These are phyloP conservation scores for Sebastes kiyomatsui DNA, from an alignment of 2,797 vertebrate species.

Conservation along the genomic window DNA sequence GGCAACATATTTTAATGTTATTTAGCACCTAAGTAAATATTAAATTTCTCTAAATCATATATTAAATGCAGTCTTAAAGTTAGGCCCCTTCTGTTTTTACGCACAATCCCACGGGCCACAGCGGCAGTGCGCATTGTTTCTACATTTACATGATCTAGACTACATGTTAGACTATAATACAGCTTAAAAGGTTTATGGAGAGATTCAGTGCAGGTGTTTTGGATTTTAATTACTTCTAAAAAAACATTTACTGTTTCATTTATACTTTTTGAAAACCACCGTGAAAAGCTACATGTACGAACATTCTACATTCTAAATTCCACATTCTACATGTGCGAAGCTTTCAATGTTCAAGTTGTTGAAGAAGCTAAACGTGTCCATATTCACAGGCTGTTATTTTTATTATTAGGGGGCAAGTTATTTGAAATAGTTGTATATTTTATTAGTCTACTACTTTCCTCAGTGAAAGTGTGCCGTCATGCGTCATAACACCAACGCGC, in stretches of 20 bases:
- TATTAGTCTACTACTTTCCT: neutral
- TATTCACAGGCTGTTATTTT: neutral
- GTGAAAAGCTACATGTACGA: neutral
- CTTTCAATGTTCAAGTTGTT: neutral
- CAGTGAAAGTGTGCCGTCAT: neutral
- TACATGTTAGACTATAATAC: neutral
- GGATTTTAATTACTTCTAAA: neutral
- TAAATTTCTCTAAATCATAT: neutral
- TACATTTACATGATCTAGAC: neutral
- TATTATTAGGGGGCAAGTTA: neutral
- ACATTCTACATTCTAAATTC: no score
- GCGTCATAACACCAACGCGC: neutral
- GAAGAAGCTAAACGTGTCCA: neutral
- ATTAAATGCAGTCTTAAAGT: neutral
- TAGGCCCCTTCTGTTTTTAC: neutral
- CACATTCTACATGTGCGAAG: neutral
- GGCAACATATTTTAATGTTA: neutral
- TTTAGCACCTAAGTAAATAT: neutral
- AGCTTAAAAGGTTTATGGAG: neutral
- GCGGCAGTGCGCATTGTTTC: neutral
- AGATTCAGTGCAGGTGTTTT: neutral
- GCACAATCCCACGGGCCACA: constrained; percentile 1
- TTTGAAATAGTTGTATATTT: neutral
- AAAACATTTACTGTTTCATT: neutral
- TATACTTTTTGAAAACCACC: neutral